phyloP scores from a whole-genome alignment of 2,113 vertebrate species.

The Parus major region DNA sequence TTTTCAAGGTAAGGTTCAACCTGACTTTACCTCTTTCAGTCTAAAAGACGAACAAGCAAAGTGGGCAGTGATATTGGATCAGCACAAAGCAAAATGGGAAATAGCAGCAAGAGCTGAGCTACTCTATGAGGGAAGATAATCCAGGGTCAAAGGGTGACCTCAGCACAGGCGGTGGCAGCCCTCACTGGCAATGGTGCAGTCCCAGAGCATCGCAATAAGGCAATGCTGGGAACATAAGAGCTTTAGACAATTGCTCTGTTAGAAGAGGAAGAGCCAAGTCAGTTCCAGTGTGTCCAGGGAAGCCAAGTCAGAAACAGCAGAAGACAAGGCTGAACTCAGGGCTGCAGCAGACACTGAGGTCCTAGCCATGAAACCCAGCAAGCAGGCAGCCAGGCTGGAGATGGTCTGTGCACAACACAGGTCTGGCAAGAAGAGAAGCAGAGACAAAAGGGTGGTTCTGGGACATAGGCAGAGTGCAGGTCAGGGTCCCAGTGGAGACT shows the following conservation, averaged over 20 bases:
- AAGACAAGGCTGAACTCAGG: not conserved
- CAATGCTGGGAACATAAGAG: not conserved
- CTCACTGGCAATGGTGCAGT: not conserved
- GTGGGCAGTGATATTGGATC: not conserved
- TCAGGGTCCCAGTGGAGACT: not conserved
- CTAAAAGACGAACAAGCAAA: not conserved
- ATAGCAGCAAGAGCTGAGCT: not conserved
- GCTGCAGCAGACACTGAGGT: not conserved
- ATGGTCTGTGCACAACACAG: rapidly evolving
- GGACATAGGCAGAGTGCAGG: not conserved
- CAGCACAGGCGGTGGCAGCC: not conserved
- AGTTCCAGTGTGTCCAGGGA: not conserved
- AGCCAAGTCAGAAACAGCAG: not conserved
- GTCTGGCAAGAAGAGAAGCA: not conserved
- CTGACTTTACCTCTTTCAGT: not conserved
- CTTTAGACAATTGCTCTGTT: not conserved
- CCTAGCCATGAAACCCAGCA: not conserved
- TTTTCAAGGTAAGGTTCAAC: not conserved
- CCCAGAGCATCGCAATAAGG: not conserved
- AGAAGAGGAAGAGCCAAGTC: no score
- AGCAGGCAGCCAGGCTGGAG: not conserved
- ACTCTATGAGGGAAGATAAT: not conserved
- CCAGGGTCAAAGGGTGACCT: not conserved
- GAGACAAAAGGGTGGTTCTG: not conserved
- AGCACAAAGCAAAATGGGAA: not conserved